phyloP scores from a whole-genome alignment of 2,797 vertebrate species.

The Gadopsis bispinosus region DNA sequence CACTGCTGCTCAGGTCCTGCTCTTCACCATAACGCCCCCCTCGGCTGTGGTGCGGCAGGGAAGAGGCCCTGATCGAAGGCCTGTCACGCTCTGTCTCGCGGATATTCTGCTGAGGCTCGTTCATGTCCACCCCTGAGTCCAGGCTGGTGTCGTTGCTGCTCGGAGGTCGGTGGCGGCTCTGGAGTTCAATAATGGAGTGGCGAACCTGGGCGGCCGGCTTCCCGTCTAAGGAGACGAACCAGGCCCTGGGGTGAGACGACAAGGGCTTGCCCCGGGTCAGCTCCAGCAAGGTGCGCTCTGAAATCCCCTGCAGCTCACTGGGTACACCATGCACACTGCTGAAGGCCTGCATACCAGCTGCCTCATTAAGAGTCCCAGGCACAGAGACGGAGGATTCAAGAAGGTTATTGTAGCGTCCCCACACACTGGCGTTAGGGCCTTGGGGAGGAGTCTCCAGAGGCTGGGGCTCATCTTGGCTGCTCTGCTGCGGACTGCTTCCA shows the following conservation, averaged over 20 bases:
- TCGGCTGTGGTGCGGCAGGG: slow-evolving; percentile 81
- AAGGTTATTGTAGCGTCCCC: slow-evolving; percentile 89
- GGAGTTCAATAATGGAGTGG: slow-evolving; percentile 95
- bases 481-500: slow-evolving; percentile 77
- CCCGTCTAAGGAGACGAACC: slow-evolving; percentile 97
- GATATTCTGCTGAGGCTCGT: slow-evolving; percentile 88
- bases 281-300: slow-evolving; percentile 93
- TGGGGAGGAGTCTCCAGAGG: slow-evolving; percentile 85
- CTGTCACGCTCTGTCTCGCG: slow-evolving; percentile 89
- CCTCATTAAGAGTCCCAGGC: slow-evolving; percentile 95
- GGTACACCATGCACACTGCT: slow-evolving; percentile 67
- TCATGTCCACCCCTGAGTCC: slow-evolving; percentile 98
- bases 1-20: slow-evolving; percentile 93
- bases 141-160: slow-evolving; percentile 96
- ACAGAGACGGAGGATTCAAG: slow-evolving; percentile 96
- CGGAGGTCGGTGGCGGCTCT: slow-evolving; percentile 86
- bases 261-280: slow-evolving; percentile 91
- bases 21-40: slow-evolving; percentile 84
- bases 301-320: slow-evolving; percentile 94
- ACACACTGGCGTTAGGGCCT: slow-evolving; percentile 84
- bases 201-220: slow-evolving; percentile 93
- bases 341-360: slow-evolving; percentile 90
- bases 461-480: slow-evolving; percentile 84
- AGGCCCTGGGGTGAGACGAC: slow-evolving; percentile 90
- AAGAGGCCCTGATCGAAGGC: slow-evolving; percentile 87